Conservation (phyloP, 2,888 invertebrate species). For the Phasia obesa region DNA sequence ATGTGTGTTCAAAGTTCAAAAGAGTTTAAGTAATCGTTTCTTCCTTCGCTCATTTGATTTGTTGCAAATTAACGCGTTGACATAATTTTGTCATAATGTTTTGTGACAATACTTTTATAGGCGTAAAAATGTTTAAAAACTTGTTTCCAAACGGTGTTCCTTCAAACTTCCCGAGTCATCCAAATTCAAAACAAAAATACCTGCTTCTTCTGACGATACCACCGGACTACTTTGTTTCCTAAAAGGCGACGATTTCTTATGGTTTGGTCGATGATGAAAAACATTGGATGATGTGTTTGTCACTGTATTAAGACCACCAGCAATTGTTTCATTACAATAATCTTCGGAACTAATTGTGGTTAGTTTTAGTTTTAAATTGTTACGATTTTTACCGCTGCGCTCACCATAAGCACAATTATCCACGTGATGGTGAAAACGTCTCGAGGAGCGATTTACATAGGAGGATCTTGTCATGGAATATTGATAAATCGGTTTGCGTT, state of each 20-base stretch:
- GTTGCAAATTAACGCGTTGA: too few species aligned
- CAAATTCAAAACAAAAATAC: conserved; percentile 34
- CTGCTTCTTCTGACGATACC: conserved; percentile 21
- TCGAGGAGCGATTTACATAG: conserved; percentile 76
- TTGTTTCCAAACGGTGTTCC: conserved; percentile 12
- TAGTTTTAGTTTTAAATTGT: conserved; percentile 14
- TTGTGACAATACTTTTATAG: too few species aligned
- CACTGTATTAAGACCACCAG: background rate
- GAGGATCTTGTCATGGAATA: conserved; percentile 79
- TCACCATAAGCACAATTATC: background rate
- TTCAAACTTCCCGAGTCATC: background rate
- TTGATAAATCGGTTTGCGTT: conserved; percentile 74
- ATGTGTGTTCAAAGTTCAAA: too few species aligned
- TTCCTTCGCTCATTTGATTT: too few species aligned
- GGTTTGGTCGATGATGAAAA: background rate
- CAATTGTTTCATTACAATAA: conserved; percentile 12
- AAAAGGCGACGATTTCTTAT: conserved; percentile 11
- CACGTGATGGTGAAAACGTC: conserved; percentile 55
- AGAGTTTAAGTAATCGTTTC: too few species aligned
- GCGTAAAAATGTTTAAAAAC: conserved; percentile 20
- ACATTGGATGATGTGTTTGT: background rate
- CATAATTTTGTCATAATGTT: too few species aligned
- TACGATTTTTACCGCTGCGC: background rate
- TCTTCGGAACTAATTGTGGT: background rate
- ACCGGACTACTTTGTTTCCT: conserved; percentile 27